Evolutionary conservation across 2,797 vertebrate species (phyloP), one percentile per base, ranked within the genome.

Genomic region (Paedocypris micromegethes): DNA sequence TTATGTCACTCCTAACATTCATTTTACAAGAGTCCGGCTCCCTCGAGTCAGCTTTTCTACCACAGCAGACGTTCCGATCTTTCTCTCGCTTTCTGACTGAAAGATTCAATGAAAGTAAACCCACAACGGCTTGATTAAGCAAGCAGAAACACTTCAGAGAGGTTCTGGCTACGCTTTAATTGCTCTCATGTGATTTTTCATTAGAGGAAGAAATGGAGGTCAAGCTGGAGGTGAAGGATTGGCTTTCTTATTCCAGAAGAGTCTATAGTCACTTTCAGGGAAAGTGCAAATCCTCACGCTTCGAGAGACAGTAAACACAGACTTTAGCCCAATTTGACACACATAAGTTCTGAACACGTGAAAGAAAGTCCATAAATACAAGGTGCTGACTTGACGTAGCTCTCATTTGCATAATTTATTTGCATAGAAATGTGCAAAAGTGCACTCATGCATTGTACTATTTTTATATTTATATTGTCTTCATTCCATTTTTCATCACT

Each of bases 111-210:
- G 6, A 40, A 38, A 5, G 7, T 59, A 59, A 42, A 52, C 38
- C 48, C 42, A 42, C 6, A 61, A 61, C 41, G 55, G 9, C 5
- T 23, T 4, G 51, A 50, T 42, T 56, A 46, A 7, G 8, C 49
- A 55, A 4, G 7, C 58, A 44, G 42, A 45, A 51, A 59, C 46
- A 59, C 37, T 41, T 53, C 46, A 59, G 56, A 43, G 39, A 44
- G 38, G 45, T 51, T 8, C 5, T 60, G 44, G 8, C 8, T 37
- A 54, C 46, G n/a, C 42, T 69, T 61, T 61, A 69, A 55, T 69
- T 61, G 50, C 51, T 69, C 66, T 61, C 58, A 61, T 61, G 43
- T 50, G 5, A 70, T 42, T 57, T 60, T 41, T 63, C 40, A 63
- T 70, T 70, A 49, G 46, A 39, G 9, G 2, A 57, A 42, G 6